Base-by-base conservation (phyloP, 2,888 invertebrate genomes). In the Clepsis dumicolana region DNA sequence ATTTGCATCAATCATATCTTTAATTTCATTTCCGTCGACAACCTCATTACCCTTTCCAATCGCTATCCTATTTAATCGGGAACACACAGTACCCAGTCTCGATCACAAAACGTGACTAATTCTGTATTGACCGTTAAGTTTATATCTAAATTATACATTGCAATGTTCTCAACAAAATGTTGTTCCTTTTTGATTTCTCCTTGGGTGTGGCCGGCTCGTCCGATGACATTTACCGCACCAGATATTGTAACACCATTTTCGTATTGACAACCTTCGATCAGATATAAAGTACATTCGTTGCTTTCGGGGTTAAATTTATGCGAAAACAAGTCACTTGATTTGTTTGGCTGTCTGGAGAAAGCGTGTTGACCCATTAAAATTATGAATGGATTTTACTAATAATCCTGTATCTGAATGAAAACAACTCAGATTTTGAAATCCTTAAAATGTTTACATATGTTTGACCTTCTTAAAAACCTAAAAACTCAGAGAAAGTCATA, bases 161-260 rank as follows among this genome's bases (percentile, higher is more conserved):
- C 73, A 73, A 71, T 72, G 64, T 66, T 56, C 70, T 65, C 65
- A 71, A 72, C 73, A 72, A 73, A 73, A 72, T 71, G 54, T 64
- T 66, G 60, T 65, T 63, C 69, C 64, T 73, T 71, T 71, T 70
- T 70, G 73, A 76, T 77, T 75, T 77, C 74, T 60, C 73, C 71
- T 65, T 70, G 72, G 76, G 62, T 61, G 61, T 60, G 70, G 48
- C 75, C 77, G 77, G 72, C 73, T 71, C 74, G 75, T 75, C 73
- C 70, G 78, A 79, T 80, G 81, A 78, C 80, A 80, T 81, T 81
- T 78, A 72, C 72, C 61, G 56, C 68, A 54, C 65, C 70, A 68
- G 73, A 71, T 73, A 72, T 73, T 73, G 72, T 72, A 68, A 64
- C 70, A 64, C 71, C 71, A 72, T 75, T 74, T 72, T 72, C 74